phyloP scores from a whole-genome alignment of 2,113 vertebrate genomes.

The Sinosuthora webbiana region DNA sequence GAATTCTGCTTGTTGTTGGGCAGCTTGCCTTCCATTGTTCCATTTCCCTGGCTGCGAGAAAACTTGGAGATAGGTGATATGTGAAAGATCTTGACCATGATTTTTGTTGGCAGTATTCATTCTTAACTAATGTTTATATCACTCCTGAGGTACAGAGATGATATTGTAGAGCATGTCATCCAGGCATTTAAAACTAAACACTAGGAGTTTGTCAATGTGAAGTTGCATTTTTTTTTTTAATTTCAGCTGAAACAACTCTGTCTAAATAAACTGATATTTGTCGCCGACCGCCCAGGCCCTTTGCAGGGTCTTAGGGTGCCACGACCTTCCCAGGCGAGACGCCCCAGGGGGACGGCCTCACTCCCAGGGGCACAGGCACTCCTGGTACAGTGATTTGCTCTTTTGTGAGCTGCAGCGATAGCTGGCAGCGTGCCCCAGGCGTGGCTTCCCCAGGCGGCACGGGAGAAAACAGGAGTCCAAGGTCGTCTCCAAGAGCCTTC shows the following conservation, averaged over 20 bases:
- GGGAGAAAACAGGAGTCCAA: too few species aligned
- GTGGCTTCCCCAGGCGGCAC: too few species aligned
- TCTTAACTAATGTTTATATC: not conserved
- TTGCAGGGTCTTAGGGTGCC: too few species aligned
- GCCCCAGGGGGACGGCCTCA: too few species aligned
- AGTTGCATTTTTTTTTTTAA: not conserved
- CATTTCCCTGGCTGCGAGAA: not conserved
- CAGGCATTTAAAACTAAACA: not conserved
- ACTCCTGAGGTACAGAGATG: not conserved
- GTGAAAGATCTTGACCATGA: accelerated
- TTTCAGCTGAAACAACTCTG: not conserved
- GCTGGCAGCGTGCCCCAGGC: too few species aligned
- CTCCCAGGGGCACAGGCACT: too few species aligned
- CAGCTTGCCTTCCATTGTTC: not conserved
- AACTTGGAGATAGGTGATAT: not conserved
- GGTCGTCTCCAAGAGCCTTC: too few species aligned
- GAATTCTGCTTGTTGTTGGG: not conserved
- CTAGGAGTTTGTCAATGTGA: not conserved
- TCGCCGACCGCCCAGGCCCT: too few species aligned
- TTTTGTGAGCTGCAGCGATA: too few species aligned
- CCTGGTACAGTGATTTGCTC: too few species aligned
- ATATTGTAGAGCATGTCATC: not conserved
- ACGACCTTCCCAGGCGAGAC: too few species aligned
- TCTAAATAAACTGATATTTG: not conserved
- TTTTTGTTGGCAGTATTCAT: not conserved